These are phyloP conservation scores for Sebastes aleutianus DNA, from an alignment of 2,797 vertebrate genomes.

Conservation along the genomic window DNA sequence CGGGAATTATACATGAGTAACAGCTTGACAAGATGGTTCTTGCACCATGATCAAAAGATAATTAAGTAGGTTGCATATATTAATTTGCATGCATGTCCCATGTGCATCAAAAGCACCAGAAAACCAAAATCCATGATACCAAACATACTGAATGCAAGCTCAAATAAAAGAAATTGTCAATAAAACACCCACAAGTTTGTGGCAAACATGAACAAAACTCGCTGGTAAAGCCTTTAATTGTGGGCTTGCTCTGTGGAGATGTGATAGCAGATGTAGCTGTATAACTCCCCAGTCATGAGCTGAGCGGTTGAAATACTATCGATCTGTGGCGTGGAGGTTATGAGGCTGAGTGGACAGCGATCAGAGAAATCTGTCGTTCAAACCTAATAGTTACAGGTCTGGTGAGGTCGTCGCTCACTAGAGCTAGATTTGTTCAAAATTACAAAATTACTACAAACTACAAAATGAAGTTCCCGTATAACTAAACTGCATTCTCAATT, in stretches of 20 bases:
- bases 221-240: background rate
- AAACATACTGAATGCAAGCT: background rate
- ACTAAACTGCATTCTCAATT: no score
- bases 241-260: background rate
- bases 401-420: background rate
- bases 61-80: background rate
- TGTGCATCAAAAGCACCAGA: background rate
- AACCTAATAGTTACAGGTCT: slow-evolving; percentile 14
- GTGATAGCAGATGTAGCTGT: background rate
- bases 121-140: background rate
- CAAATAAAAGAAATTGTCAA: background rate
- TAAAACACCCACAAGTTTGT: background rate
- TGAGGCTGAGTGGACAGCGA: slow-evolving; percentile 37
- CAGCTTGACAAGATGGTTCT: background rate
- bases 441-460: no score
- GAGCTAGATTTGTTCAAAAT: background rate
- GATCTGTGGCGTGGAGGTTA: background rate
- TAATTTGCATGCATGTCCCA: background rate
- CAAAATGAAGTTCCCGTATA: no score
- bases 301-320: slow-evolving; percentile 2
- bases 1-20: background rate
- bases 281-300: background rate
- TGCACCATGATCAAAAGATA: background rate
- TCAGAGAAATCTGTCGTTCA: slow-evolving; percentile 30
- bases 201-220: background rate